Percentiles rank a stretch among this genome's conserved stretches.
These are phyloP conservation scores for Tenthredo livida DNA, from an alignment of 2,888 invertebrate species.

Conservation along the genomic window DNA sequence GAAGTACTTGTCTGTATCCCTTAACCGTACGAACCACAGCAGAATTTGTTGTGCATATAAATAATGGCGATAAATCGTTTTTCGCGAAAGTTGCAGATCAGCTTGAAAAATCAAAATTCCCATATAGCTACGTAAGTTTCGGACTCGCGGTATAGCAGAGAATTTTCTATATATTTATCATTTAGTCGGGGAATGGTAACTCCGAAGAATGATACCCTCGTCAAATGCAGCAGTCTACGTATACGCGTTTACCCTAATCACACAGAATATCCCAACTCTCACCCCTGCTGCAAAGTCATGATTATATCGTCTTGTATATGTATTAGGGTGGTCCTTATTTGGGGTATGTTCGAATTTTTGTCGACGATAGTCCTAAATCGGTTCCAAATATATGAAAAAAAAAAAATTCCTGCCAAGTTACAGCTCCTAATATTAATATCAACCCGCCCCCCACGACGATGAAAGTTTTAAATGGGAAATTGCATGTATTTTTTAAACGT, in stretches of 20 bases:
- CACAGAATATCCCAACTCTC: neutral
- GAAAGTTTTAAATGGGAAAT: too few species aligned
- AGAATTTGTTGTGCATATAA: neutral
- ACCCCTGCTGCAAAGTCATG: neutral
- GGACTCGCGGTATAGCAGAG: neutral
- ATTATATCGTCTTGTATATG: neutral
- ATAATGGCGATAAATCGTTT: neutral
- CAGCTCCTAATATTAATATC: too few species aligned
- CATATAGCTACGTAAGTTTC: too few species aligned
- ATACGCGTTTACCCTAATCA: slow-evolving; percentile 27
- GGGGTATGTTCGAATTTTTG: too few species aligned
- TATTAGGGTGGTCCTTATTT: too few species aligned
- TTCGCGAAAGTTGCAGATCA: too few species aligned
- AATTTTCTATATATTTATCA: neutral
- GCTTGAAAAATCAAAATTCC: too few species aligned
- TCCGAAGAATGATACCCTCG: neutral
- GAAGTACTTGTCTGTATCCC: neutral
- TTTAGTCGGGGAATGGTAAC: neutral
- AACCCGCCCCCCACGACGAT: too few species aligned
- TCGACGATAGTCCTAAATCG: too few species aligned
- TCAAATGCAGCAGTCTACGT: slow-evolving; percentile 19
- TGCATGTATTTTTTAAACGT: too few species aligned
- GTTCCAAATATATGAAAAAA: too few species aligned
- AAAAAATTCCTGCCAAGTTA: too few species aligned
- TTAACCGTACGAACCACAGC: neutral